Evolutionary conservation across 2,113 vertebrate genomes (phyloP).

Genomic region (Carettochelys insculpta): DNA sequence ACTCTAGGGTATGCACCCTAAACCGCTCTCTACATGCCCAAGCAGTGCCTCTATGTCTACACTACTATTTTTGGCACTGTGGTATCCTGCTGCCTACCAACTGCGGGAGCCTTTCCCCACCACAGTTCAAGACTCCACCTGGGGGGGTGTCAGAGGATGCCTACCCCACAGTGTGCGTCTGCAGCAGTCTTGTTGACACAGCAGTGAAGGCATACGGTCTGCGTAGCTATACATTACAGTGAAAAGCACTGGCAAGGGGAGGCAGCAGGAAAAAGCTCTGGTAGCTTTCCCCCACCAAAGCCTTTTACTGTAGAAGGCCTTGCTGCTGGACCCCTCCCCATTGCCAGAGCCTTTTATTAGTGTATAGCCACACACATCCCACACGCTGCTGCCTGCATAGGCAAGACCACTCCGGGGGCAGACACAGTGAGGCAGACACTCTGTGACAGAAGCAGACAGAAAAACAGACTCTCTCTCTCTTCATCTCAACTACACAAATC

Average conservation of each 20-base stretch:
- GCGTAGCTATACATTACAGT: not conserved
- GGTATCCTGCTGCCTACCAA: not conserved
- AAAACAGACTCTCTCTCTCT: fast-evolving
- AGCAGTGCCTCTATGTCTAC: not conserved
- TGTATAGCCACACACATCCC: too few relatives aligned
- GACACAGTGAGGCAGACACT: not conserved
- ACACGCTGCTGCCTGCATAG: not conserved
- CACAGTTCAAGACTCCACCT: not conserved
- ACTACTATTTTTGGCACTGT: not conserved
- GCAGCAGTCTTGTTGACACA: not conserved
- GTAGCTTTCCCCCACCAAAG: not conserved
- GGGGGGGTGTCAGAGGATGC: not conserved
- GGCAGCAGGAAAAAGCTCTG: not conserved
- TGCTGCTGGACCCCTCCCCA: not conserved
- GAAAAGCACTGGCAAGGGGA: not conserved
- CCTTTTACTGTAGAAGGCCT: not conserved
- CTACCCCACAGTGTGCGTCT: not conserved
- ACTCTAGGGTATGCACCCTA: not conserved
- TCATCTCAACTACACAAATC: not conserved
- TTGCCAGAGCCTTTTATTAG: not conserved
- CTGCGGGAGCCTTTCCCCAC: not conserved
- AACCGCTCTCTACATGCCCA: not conserved
- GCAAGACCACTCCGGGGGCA: not conserved
- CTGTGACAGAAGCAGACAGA: not conserved
- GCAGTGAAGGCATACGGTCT: not conserved